Evolutionary conservation across 2,797 vertebrate species (phyloP).

Genomic region (Crocidura indochinensis): DNA sequence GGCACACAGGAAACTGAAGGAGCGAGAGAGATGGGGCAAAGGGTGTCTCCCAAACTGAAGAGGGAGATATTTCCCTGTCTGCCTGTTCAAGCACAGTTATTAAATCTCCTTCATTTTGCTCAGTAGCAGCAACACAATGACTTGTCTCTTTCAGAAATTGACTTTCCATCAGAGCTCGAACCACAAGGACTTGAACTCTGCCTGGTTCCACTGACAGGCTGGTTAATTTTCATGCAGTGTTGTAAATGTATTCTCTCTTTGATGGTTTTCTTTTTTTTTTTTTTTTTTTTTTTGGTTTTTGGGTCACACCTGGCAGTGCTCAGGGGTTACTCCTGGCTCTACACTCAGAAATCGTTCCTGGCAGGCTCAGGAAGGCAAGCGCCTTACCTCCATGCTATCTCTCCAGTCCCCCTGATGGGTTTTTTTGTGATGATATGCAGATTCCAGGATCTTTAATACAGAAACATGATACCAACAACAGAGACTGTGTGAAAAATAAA

Average conservation of each 20-base stretch:
- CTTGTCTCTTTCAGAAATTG: background rate
- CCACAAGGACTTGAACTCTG: background rate
- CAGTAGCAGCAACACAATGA: background rate
- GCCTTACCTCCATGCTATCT: no score
- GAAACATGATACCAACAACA: no score
- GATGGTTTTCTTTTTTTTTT: background rate
- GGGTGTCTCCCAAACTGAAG: background rate
- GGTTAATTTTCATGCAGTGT: background rate
- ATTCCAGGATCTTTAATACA: no score
- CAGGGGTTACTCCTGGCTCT: no score
- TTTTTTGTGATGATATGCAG: no score
- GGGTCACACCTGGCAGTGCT: no score
- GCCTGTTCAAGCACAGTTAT: background rate
- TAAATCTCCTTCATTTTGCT: background rate
- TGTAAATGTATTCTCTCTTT: background rate
- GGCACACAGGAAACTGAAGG: background rate
- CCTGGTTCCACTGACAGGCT: background rate
- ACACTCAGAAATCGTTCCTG: no score
- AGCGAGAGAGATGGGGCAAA: background rate
- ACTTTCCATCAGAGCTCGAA: no score
- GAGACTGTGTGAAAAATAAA: no score
- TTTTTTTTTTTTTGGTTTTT: no score
- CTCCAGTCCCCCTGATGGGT: background rate
- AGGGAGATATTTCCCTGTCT: background rate
- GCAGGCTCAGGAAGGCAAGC: no score